Evolutionary conservation across 1,140 invertebrate genomes (phyloP), one percentile per base, ranked within the genome.

Genomic region (Danaus melanippus): DNA sequence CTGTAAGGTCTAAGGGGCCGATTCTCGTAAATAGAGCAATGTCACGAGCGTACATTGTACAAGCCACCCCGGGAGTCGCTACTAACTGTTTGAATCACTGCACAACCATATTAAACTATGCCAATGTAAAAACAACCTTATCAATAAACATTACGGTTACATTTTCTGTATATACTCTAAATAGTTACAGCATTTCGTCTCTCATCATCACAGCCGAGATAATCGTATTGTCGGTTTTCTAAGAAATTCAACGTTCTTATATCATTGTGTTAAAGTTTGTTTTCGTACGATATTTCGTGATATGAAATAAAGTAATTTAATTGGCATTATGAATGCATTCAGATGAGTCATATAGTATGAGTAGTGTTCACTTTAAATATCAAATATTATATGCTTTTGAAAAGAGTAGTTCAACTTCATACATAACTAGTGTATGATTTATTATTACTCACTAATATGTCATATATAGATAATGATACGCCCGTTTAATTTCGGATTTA

Each of bases 1-100:
- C 21, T 32, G 21, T 32, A 32, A 58, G 69, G 63, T 71, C 66
- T 66, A 64, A 66, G 64, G 65, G 63, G 58, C 56, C 60, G 64
- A 60, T 64, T 62, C 53, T 82, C 79, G 76, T 83, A 83, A 83
- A 83, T 79, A 83, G 79, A 78, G 74, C 72, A 71, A 73, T 83
- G 79, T 83, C 79, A 80, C 77, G 79, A 76, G 70, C 71, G 63
- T 74, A 80, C 79, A 80, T 67, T 76, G 77, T 79, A 74, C 74
- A 75, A 83, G 77, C 77, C 77, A 82, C 76, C 76, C 76, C 74
- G 68, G 74, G 74, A 77, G 78, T 72, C 74, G 46, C 58, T 17
- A 74, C 72, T 77, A 81, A 74, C 68, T 72, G 62, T 70, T 69
- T 69, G 64, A 70, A 77, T 67, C 74, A 63, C 57, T 70, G 66